Evolutionary conservation across 2,797 vertebrate species (phyloP).

Genomic region (Hozukius guyotensis): DNA sequence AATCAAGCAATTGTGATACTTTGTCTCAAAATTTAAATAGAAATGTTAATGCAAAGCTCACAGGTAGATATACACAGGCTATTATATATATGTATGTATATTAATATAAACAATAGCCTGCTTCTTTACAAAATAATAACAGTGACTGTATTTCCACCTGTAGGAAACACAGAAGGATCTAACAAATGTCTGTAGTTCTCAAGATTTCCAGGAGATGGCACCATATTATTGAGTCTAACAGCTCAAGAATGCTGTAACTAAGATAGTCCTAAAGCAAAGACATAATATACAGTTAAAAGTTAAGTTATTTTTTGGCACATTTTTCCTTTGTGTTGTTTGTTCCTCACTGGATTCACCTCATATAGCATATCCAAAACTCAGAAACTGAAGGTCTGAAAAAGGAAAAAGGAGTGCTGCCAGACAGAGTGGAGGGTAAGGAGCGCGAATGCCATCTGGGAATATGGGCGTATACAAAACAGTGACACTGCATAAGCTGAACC

Average conservation of each 20-base stretch:
- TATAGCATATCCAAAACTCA: slow-evolving; percentile 74
- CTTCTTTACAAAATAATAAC: slow-evolving; percentile 77
- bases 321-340: slow-evolving; percentile 76
- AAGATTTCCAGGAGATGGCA: slow-evolving; percentile 89
- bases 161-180: slow-evolving; percentile 74
- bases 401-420: slow-evolving; percentile 77
- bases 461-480: slow-evolving; percentile 55
- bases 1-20: slow-evolving; percentile 73
- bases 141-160: slow-evolving; percentile 71
- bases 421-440: slow-evolving; percentile 65
- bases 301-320: slow-evolving; percentile 86
- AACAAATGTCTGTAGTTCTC: slow-evolving; percentile 83
- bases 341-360: slow-evolving; percentile 73
- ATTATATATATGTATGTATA: slow-evolving; percentile 40
- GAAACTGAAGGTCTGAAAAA: slow-evolving; percentile 80
- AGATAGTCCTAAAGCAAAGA: slow-evolving; percentile 84
- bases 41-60: slow-evolving; percentile 77
- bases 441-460: slow-evolving; percentile 64
- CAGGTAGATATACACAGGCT: slow-evolving; percentile 65
- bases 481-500: slow-evolving; percentile 47
- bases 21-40: slow-evolving; percentile 73
- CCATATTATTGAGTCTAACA: slow-evolving; percentile 86
- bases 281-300: slow-evolving; percentile 79
- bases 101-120: slow-evolving; percentile 36
- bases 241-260: slow-evolving; percentile 81